phyloP scores from a whole-genome alignment of 2,888 invertebrate species.

The Lasioglossum malachurum region DNA sequence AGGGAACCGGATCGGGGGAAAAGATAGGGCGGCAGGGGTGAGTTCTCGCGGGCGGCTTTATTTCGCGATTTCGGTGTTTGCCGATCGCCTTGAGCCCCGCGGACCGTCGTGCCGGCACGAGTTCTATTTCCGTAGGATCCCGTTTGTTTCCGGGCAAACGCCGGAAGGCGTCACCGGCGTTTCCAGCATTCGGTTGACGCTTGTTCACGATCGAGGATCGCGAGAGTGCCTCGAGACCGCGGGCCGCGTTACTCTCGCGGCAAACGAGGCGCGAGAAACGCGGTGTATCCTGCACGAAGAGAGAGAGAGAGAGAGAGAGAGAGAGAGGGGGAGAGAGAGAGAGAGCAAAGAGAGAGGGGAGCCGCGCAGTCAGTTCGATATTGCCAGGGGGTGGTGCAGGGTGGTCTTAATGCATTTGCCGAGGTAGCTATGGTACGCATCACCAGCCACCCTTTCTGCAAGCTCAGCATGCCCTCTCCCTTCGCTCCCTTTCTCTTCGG shows the following conservation, averaged over 20 bases:
- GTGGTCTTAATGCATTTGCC: constrained; percentile 84
- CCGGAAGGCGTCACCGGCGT: constrained; percentile 12
- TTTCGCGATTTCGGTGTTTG: constrained; percentile 41
- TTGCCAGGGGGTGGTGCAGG: constrained; percentile 71
- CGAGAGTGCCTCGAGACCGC: constrained; percentile 20
- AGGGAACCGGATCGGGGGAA: background rate
- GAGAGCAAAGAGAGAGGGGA: background rate
- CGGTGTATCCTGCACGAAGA: constrained; percentile 46
- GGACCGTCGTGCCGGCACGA: constrained; percentile 61
- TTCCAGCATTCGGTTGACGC: constrained; percentile 28
- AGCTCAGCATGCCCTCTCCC: constrained; percentile 81
- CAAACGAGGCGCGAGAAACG: constrained; percentile 55
- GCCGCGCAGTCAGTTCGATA: constrained; percentile 77
- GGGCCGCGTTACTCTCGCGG: constrained; percentile 20
- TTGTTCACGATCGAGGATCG: constrained; percentile 31
- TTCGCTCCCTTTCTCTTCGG: constrained; percentile 42
- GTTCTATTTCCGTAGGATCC: constrained; percentile 68
- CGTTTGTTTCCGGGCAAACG: constrained; percentile 18
- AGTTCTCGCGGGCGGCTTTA: constrained; percentile 51
- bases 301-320: background rate
- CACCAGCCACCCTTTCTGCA: constrained; percentile 84
- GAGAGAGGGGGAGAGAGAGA: background rate
- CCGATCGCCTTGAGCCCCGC: constrained; percentile 59
- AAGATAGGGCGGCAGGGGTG: background rate
- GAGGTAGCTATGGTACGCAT: constrained; percentile 82